Conservation (phyloP, 2,113 vertebrate genomes). For the Brachyhypopomus gauderio region DNA sequence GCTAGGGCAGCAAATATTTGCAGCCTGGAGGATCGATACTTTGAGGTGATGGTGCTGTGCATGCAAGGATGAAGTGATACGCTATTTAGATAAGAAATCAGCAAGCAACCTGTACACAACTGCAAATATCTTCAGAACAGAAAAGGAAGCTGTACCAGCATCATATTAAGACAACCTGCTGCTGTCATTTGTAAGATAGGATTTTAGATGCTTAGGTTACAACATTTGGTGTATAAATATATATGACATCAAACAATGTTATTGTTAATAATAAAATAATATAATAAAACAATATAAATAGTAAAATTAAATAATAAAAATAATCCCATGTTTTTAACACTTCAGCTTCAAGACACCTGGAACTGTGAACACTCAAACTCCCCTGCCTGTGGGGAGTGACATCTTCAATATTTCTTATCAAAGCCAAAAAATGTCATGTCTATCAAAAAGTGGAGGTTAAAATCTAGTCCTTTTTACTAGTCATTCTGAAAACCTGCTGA, state of each 20-base stretch:
- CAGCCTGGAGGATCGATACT: conserved; percentile 2
- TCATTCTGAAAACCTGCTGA: not conserved
- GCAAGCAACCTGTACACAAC: not conserved
- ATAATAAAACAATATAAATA: not conserved
- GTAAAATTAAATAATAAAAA: no score
- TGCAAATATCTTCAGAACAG: not conserved
- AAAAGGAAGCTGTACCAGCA: not conserved
- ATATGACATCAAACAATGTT: no score
- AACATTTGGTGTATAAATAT: no score
- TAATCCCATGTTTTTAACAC: no score
- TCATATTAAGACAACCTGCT: no score
- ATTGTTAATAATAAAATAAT: not conserved
- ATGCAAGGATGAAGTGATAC: not conserved
- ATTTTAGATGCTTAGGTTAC: no score
- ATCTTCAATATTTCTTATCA: not conserved
- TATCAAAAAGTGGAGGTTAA: not conserved
- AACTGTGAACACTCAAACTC: no score
- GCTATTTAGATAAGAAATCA: not conserved
- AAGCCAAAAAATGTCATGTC: no score
- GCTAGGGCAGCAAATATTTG: conserved; percentile 35
- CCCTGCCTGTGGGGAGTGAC: not conserved
- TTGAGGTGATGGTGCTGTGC: conserved; percentile 1
- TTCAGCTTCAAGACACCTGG: no score
- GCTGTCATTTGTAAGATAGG: no score
- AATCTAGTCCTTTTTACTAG: not conserved